Percentiles rank a stretch among this genome's conserved stretches.
Evolutionary conservation across 2,113 vertebrate species (phyloP).

Genomic region (Herpetotheres cachinnans): DNA sequence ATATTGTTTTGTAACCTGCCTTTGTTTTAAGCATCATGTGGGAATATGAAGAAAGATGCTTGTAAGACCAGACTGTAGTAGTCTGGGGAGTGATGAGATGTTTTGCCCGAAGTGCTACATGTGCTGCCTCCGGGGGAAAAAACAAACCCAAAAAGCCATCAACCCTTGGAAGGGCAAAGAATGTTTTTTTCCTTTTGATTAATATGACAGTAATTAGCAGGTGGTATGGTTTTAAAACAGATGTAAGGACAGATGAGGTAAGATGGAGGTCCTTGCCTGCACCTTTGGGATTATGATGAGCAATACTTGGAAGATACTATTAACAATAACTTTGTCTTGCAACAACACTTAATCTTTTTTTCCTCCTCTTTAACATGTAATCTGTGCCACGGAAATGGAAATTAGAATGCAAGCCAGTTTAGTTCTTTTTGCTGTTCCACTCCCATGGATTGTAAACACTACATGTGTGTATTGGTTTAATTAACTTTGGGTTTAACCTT

Average conservation of each 20-base stretch:
- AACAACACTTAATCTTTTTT: not conserved
- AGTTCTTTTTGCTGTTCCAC: not conserved
- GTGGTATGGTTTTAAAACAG: not conserved
- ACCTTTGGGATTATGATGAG: not conserved
- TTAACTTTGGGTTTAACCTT: not conserved
- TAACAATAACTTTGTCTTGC: not conserved
- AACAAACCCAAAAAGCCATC: not conserved
- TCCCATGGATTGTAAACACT: not conserved
- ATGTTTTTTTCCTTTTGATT: not conserved
- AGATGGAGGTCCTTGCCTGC: not conserved
- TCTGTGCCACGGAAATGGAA: not conserved
- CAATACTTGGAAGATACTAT: not conserved
- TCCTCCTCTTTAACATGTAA: not conserved
- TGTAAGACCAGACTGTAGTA: not conserved
- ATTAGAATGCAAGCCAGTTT: not conserved
- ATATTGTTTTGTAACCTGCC: not conserved
- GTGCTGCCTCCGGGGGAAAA: not conserved
- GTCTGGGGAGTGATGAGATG: not conserved
- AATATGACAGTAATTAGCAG: not conserved
- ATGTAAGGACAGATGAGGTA: not conserved
- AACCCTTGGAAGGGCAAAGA: not conserved
- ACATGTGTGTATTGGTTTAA: not conserved
- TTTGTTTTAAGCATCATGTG: not conserved
- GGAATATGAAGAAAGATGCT: not conserved
- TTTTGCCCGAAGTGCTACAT: not conserved